Conservation (phyloP, 92 coral and sea anemone species). For the Parazoanthus atlanticus region DNA sequence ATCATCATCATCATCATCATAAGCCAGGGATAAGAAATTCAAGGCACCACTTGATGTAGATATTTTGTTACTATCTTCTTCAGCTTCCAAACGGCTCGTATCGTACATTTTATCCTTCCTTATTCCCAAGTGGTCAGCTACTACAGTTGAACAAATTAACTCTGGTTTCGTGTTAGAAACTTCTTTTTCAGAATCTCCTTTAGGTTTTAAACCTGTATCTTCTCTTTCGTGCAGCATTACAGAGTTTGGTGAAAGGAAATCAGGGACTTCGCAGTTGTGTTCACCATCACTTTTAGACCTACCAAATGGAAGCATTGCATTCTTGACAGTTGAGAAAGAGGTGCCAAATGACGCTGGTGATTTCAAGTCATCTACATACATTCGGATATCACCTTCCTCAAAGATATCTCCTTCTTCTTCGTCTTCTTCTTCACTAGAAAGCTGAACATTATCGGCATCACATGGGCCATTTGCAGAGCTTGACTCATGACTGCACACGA, state of each 20-base stretch:
- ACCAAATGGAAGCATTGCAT: background rate
- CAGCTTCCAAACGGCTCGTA: conserved; percentile 23
- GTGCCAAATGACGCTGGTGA: background rate
- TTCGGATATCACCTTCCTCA: background rate
- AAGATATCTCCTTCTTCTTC: background rate
- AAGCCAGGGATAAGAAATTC: background rate
- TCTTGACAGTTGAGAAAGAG: background rate
- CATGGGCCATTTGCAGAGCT: background rate
- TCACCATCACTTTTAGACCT: background rate
- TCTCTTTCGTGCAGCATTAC: background rate
- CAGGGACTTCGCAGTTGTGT: background rate
- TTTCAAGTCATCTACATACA: background rate
- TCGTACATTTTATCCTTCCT: background rate
- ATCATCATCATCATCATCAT: conserved; percentile 3
- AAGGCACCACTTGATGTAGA: background rate
- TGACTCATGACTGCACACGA: conserved; percentile 32
- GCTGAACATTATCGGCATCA: background rate
- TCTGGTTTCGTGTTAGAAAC: background rate
- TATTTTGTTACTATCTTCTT: conserved; percentile 29
- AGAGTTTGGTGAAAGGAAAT: background rate
- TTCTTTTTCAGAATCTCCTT: background rate
- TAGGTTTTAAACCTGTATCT: background rate
- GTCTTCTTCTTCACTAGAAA: background rate
- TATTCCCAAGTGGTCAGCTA: background rate
- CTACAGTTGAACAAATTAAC: background rate